Conservation (phyloP, 2,113 vertebrate species). For the Tretioscincus oriximinensis region DNA sequence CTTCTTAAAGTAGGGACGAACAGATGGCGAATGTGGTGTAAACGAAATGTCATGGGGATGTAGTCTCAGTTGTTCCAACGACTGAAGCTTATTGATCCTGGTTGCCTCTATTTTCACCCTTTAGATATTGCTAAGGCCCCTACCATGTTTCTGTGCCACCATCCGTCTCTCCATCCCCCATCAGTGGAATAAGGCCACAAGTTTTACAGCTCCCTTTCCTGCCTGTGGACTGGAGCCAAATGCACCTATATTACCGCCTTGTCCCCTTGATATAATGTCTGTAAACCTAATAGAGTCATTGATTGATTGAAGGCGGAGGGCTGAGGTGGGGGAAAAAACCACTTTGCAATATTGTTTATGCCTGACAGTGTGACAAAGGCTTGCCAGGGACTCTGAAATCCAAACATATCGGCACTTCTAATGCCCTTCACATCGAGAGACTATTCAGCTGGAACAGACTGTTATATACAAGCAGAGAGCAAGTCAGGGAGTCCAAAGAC, state of each 20-base stretch:
- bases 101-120: too few species aligned
- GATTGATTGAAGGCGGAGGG: background rate
- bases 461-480: background rate
- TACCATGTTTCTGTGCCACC: background rate
- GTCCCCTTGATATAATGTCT: background rate
- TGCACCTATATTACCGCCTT: background rate
- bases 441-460: background rate
- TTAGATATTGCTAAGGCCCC: background rate
- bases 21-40: too few species aligned
- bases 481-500: too few species aligned
- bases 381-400: background rate
- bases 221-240: background rate
- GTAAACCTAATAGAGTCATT: background rate
- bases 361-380: background rate
- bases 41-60: background rate
- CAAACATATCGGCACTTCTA: background rate
- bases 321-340: background rate
- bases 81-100: too few species aligned
- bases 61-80: too few species aligned
- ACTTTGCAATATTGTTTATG: background rate
- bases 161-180: too few species aligned
- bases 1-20: too few species aligned
- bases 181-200: background rate
- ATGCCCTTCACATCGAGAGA: background rate
- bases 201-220: background rate